Evolutionary conservation across 2,888 invertebrate species (phyloP), one percentile per base, ranked within the genome.

Genomic region (Mimumesa dahlbomi): DNA sequence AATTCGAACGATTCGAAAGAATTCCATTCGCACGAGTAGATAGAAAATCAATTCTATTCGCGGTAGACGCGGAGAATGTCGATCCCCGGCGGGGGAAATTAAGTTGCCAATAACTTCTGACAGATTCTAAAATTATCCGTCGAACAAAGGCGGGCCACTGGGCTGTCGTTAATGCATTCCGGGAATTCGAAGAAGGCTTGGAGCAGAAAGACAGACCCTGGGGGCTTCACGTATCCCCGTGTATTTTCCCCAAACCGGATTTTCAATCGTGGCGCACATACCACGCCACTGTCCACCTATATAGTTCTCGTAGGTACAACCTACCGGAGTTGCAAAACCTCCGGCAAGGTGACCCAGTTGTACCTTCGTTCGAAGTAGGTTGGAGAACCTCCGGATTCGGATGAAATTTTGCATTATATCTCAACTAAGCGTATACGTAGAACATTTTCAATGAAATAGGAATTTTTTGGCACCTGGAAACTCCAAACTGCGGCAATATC

Each of bases 281-380:
- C 31, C 38, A 9, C 3, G 13, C 36, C 16, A 57, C 25, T 62
- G 46, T 40, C 9, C 21, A 43, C 40, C 52, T 45, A 18, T 63
- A 59, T 25, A 54, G 56, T 75, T 74, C 73, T 74, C 74, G 73
- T 73, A 75, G 69, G 72, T 69, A 71, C 54, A 36, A 52, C 46
- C 53, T 63, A 65, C 52, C 67, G 64, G 50, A 61, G 75, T 84
- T 85, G 82, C 82, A 79, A 83, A 85, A 83, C 63, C 84, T 82
- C 79, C 73, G 82, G 77, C 84, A 84, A 87, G 85, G 85, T 87
- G 84, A 87, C 84, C 87, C 77, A 87, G 82, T 85, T 87, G 62
- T 61, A 72, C 57, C 63, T 70, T 72, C 61, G 64, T 46, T 69
- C 58, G 65, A 79, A 79, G 75, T 83, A 77, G 78, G 71, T 75